A percentile compares a stretch with the other conserved stretches of the same genome.
Evolutionary conservation across 1,140 invertebrate species (phyloP).

Genomic region (Trypoxylus dichotomus): DNA sequence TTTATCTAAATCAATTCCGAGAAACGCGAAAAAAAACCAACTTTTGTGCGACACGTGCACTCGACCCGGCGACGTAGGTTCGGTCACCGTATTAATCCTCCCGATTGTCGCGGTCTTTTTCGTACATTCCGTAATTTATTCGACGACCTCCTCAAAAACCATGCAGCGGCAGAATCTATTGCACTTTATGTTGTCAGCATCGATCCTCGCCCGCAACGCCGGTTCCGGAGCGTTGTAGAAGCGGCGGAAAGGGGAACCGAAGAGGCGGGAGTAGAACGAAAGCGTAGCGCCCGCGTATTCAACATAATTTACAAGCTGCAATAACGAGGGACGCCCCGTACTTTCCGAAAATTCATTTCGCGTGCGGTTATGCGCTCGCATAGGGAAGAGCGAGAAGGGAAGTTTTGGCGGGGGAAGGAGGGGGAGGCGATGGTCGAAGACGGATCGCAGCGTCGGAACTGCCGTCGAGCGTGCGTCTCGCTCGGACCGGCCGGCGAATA

Average conservation of each 20-base stretch:
- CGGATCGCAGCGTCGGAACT: neutral
- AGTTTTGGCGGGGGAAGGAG: neutral
- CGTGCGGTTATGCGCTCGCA: neutral
- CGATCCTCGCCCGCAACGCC: no score
- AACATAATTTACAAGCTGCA: slow-evolving; percentile 20
- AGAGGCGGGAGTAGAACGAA: neutral
- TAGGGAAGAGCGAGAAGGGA: neutral
- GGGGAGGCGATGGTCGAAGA: neutral
- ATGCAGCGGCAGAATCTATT: no score
- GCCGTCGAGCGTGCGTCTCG: neutral
- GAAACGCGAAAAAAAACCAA: no score
- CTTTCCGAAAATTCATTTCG: slow-evolving; percentile 21
- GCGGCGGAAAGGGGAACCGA: no score
- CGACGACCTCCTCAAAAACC: no score
- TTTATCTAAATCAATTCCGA: no score
- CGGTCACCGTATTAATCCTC: neutral
- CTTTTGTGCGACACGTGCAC: neutral
- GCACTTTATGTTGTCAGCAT: no score
- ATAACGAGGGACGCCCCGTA: slow-evolving; percentile 17
- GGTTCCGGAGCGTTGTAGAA: no score
- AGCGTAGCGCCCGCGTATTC: neutral
- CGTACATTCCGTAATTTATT: no score
- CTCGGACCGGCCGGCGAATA: neutral
- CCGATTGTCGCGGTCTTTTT: no score
- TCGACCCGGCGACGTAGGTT: neutral